Percentiles rank a stretch among this genome's conserved stretches.
These are phyloP conservation scores for Pemphredon lugubris DNA, from an alignment of 2,888 invertebrate species.

Conservation along the genomic window DNA sequence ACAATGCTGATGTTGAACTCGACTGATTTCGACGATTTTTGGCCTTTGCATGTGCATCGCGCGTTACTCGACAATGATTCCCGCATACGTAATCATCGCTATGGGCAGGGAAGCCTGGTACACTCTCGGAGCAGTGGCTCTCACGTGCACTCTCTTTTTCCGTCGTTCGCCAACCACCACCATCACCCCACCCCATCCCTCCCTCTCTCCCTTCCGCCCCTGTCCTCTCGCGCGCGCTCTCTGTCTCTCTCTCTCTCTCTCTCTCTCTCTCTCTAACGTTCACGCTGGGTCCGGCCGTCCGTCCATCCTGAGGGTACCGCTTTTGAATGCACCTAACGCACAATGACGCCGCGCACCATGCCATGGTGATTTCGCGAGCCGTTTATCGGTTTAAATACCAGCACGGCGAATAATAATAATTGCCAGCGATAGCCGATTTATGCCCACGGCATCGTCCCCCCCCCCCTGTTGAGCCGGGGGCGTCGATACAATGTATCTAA, in stretches of 20 bases:
- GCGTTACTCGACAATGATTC: conserved; percentile 78
- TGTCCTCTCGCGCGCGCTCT: neutral
- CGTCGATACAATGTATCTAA: conserved; percentile 47
- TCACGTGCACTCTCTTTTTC: conserved; percentile 65
- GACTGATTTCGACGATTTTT: conserved; percentile 81
- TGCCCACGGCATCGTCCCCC: conserved; percentile 25
- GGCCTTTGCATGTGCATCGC: conserved; percentile 78
- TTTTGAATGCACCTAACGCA: conserved; percentile 47
- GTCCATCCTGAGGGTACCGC: conserved; percentile 22
- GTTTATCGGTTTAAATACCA: conserved; percentile 59
- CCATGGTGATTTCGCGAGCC: conserved; percentile 47
- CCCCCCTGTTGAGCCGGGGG: conserved; percentile 32
- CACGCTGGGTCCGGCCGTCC: neutral
- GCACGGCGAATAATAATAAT: conserved; percentile 53
- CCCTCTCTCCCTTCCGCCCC: neutral
- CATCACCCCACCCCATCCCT: conserved; percentile 6
- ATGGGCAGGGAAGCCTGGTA: conserved; percentile 68
- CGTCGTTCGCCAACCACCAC: too few species aligned
- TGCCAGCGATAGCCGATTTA: conserved; percentile 58
- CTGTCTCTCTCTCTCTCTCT: neutral
- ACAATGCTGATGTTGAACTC: conserved; percentile 81
- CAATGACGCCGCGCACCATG: conserved; percentile 43
- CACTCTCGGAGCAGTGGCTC: conserved; percentile 67
- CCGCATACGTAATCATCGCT: conserved; percentile 79
- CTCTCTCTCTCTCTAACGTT: neutral